Evolutionary conservation across 2,113 vertebrate species (phyloP), one percentile per base, ranked within the genome.

Genomic region (Thunnus thynnus): DNA sequence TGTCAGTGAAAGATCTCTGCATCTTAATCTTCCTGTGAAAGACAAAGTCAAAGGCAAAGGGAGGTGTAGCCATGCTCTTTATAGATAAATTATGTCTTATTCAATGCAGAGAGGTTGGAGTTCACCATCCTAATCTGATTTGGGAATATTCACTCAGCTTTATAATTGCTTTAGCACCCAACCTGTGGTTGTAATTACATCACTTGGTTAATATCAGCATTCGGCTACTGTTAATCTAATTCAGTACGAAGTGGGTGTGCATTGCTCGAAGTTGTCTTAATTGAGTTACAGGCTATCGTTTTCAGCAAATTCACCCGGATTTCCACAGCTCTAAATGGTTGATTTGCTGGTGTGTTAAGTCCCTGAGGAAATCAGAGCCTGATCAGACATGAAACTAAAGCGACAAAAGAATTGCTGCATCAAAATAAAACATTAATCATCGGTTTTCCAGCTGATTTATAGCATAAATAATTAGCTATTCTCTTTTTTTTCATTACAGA

Each of bases 161-260:
- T 88, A 88, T 95, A 95, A 95, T 91, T 85, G 87, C 86, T 88
- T 96, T 93, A 95, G 82, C 86, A 93, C 87, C 91, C 86, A 95
- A 94, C 88, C 91, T 93, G 88, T 85, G 91, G 85, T 87, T 82
- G 88, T 95, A 95, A 95, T 95, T 82, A 84, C 87, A 95, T 96
- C 88, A 93, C 89, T 82, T 85, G 91, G 92, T 94, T 94, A 93
- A 95, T 94, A 95, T 92, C 89, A 88, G 88, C 90, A 73, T 93
- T 94, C 36, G 52, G 84, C 84, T 85, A 90, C 72, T 82, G 86
- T 86, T 94, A 92, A 95, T 94, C 88, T 60, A 78, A 94, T 95
- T 90, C 70, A 41, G 60, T 30, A 13, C 78, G 36, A 85, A 91
- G 92, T 88, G 83, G 90, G 84, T 74, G 86, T 88, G 85, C 76